Evolutionary conservation across 2,888 invertebrate species (phyloP), one percentile per base, ranked within the genome.

Genomic region (Drosophila subsilvestris): DNA sequence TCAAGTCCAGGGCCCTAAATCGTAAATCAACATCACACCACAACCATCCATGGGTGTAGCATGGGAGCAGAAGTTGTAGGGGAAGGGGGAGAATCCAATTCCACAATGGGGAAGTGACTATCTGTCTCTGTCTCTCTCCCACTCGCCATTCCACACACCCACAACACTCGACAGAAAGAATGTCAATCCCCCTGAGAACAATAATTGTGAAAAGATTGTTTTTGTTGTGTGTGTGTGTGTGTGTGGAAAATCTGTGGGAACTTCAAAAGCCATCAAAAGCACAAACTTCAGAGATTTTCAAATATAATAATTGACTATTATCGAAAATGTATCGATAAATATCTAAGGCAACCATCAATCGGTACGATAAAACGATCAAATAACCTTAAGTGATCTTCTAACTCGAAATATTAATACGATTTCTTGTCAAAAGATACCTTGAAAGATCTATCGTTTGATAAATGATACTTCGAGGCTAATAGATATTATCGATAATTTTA

Each of bases 1-100:
- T 56, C 18, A 56, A 47, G 45, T 53, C 53, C 56, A 45, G 37
- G n/a, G n/a, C 37, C 37, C 37, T 37, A 37, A 37, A 37, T 37
- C 37, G 37, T 37, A 37, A 37, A 37, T 37, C 37, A 37, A 37
- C 37, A 37, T 37, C 37, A 37, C 37, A 37, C 37, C 37, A 37
- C 32, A 37, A 37, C 32, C 37, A 37, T 14, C 37, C 37, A 37
- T 7, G 37, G 37, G 14, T 37, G 14, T 37, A 14, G 37, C 37
- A 37, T 37, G 37, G n/a, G 2, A 37, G 37, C 14, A 2, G 14
- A 37, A 7, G n/a, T 12, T 5, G 25, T 25, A 6, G n/a, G 14
- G 37, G 37, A 7, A 2, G 25, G 37, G 37, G 14, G 37, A n/a
- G 14, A n/a, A 7, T 37, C n/a, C n/a, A 12, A 37, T 37, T n/a